phyloP scores from a whole-genome alignment of 2,888 invertebrate genomes.

The Laspeyria flexula region DNA sequence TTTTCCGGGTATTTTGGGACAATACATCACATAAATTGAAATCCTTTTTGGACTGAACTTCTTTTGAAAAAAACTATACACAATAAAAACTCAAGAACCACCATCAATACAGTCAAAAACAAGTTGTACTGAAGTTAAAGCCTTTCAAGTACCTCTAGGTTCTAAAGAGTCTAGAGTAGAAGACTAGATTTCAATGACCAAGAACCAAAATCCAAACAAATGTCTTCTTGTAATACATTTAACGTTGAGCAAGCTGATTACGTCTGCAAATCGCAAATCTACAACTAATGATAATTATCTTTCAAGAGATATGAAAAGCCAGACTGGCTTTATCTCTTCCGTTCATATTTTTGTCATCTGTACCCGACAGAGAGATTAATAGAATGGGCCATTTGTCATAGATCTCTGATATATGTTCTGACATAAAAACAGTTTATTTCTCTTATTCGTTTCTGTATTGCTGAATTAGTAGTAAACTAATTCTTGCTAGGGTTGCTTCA shows the following conservation, averaged over 20 bases:
- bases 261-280: not conserved
- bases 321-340: constrained; percentile 16
- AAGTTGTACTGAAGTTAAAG: no score
- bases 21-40: no score
- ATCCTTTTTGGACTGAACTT: no score
- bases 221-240: not conserved
- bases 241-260: not conserved
- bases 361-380: constrained; percentile 25
- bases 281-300: constrained; percentile 15
- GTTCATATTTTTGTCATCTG: constrained; percentile 25
- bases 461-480: constrained; percentile 15
- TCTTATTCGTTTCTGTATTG: constrained; percentile 14
- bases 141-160: no score
- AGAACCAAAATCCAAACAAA: no score
- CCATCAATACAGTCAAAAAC: no score
- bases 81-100: no score
- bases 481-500: constrained; percentile 11
- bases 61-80: no score
- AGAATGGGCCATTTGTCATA: constrained; percentile 30
- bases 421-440: constrained; percentile 25
- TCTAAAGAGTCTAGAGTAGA: no score
- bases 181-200: no score
- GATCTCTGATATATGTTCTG: constrained; percentile 24
- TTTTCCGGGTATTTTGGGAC: not conserved
- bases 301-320: constrained; percentile 15